These are phyloP conservation scores for Sylvicola cinctus DNA, from an alignment of 2,888 invertebrate genomes.

Conservation along the genomic window DNA sequence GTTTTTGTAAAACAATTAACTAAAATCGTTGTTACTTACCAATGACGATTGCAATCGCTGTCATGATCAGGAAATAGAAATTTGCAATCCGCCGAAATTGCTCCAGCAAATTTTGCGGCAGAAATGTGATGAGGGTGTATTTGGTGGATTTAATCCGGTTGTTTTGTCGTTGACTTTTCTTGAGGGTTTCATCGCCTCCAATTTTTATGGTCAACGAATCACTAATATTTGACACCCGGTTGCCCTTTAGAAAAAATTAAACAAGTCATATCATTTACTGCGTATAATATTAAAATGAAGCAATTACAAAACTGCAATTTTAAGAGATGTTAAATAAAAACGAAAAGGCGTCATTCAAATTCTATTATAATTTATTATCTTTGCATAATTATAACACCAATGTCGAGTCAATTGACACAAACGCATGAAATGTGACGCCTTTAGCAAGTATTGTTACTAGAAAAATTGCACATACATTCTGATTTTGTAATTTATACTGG, in stretches of 20 bases:
- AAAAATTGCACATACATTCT: too few species aligned
- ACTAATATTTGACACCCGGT: conserved; percentile 32
- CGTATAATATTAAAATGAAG: too few species aligned
- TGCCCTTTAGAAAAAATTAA: conserved; percentile 35
- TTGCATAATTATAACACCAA: too few species aligned
- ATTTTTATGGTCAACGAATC: conserved; percentile 39
- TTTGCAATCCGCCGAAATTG: conserved; percentile 70
- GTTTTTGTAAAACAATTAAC: too few species aligned
- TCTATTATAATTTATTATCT: too few species aligned
- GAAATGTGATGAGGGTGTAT: conserved; percentile 57
- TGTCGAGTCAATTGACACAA: too few species aligned
- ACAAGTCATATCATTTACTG: too few species aligned
- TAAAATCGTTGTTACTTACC: conserved; percentile 30
- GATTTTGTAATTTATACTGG: too few species aligned
- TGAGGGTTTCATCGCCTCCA: conserved; percentile 19
- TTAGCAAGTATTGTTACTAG: too few species aligned
- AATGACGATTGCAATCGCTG: conserved; percentile 43
- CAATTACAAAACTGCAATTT: conserved; percentile 1
- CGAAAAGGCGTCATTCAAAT: too few species aligned
- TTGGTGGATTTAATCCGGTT: conserved; percentile 43
- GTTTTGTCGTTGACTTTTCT: conserved; percentile 15
- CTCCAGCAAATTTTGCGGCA: conserved; percentile 63
- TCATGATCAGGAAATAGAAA: conserved; percentile 61
- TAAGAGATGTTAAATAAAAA: not conserved
- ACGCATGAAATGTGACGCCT: too few species aligned